Percentiles rank a stretch among this genome's conserved stretches.
These are phyloP conservation scores for Pao palembangensis DNA, from an alignment of 2,113 vertebrate species.

Conservation along the genomic window DNA sequence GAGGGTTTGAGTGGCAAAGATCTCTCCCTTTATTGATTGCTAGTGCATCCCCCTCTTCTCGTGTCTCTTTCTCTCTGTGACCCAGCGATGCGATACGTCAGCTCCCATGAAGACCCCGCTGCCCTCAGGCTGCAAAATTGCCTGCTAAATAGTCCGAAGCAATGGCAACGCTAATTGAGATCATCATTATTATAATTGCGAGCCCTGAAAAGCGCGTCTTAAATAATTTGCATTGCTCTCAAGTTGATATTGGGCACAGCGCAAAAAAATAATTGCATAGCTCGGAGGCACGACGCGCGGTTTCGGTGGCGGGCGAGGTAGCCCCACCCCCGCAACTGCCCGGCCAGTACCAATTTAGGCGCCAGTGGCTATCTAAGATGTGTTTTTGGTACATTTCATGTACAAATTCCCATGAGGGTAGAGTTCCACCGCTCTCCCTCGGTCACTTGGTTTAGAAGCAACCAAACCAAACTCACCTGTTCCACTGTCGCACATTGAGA, in stretches of 20 bases:
- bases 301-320: slow-evolving; percentile 51
- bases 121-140: slow-evolving; percentile 75
- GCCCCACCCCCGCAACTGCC: slow-evolving; percentile 12
- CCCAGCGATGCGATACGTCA: slow-evolving; percentile 64
- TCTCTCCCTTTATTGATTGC: slow-evolving; percentile 69
- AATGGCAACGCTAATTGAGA: slow-evolving; percentile 82
- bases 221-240: slow-evolving; percentile 83
- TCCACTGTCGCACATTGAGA: not conserved
- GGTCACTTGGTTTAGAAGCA: slow-evolving; percentile 9
- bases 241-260: slow-evolving; percentile 78
- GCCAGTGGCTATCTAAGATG: slow-evolving; percentile 16
- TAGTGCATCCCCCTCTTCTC: slow-evolving; percentile 27
- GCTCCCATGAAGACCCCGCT: slow-evolving; percentile 60
- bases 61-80: slow-evolving; percentile 52
- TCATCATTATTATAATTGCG: slow-evolving; percentile 84
- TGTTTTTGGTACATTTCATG: not conserved
- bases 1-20: slow-evolving; percentile 57
- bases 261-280: slow-evolving; percentile 78
- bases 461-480: slow-evolving; percentile 19
- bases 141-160: slow-evolving; percentile 79
- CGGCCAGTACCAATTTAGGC: slow-evolving; percentile 27
- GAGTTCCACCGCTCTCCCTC: slow-evolving; percentile 1
- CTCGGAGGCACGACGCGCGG: slow-evolving; percentile 70
- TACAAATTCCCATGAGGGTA: slow-evolving; percentile 2
- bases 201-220: slow-evolving; percentile 78